These are phyloP conservation scores for Macaca fascicularis DNA, from an alignment of 2,113 vertebrate genomes.

Conservation along the genomic window T2T-MFA8v1.1 NC_088387.1:16404501-16405000, in stretches of 20 bases:
- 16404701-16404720: neutral
- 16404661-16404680: neutral
- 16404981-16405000: neutral
- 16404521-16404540: neutral
- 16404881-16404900: neutral
- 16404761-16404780: neutral
- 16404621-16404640: neutral
- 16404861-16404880: neutral
- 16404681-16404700: neutral
- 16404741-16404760: neutral
- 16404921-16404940: neutral
- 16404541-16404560: neutral
- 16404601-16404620: neutral
- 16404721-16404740: neutral
- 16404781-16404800: neutral
- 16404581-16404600: neutral
- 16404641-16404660: neutral
- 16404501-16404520: neutral
- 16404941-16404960: neutral
- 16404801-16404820: neutral
- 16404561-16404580: neutral
- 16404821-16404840: neutral
- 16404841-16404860: neutral
- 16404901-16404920: neutral
- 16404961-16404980: neutral